Base-by-base conservation (phyloP, 2,888 invertebrate species). In the Dysmachus trigonus region DNA sequence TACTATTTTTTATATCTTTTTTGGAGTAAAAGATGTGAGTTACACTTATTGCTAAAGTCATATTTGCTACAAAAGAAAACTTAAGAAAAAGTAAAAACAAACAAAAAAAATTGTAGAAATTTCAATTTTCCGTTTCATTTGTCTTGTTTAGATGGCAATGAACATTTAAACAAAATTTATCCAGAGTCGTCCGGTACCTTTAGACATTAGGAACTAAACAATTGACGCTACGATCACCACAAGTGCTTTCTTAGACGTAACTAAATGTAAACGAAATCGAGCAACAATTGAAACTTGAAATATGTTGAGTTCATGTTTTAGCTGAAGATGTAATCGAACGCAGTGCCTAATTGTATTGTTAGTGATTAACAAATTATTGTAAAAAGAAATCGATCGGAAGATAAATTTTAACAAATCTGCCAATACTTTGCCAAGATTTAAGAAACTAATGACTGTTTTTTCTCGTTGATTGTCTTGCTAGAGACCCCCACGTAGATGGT, bases 121-220 rank as follows among this genome's bases (percentile, higher is more conserved):
- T 62, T 62, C 62, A 62, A 62, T 62, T 62, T 62, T 62, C 62
- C 62, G 62, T 62, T 62, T 62, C 22, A 62, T 62, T 62, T 62
- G 22, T 79, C 47, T 51, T 51, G 79, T 79, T 79, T 47, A 38
- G 27, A 27, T 79, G 22, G 41, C 41, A 85, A n/a, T 47, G 47
- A 85, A 84, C 41, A 51, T 76, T 62, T 18, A 38, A 71, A 22
- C 82, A 62, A 82, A 53, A 53, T 85, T 62, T 76, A 30, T 82
- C 71, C 82, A 85, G 85, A 85, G 85, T 85, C 85, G 85, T 85
- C 35, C 85, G 62, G 85, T 85, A 85, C 85, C 85, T 85, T 85
- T 85, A 85, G 76, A 53, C 47, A 85, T 35, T 85, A 85, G 41
- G 74, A 85, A 53, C 18, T 41, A 51, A 85, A 35, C 72, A 73